Evolutionary conservation across 1,140 invertebrate species (phyloP).

Genomic region (Rhysida immarginata): DNA sequence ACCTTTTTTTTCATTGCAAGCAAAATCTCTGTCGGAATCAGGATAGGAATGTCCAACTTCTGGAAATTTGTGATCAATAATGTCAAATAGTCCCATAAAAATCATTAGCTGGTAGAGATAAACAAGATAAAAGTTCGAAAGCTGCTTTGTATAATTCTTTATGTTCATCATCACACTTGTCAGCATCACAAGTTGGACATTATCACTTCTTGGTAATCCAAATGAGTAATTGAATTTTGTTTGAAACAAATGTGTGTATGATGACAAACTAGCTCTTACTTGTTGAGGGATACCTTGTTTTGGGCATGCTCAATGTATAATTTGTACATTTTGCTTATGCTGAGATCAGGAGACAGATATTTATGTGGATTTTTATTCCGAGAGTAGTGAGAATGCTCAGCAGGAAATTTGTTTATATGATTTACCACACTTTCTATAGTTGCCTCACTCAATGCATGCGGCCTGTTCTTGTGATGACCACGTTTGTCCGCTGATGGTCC

Average conservation of each 20-base stretch:
- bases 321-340: background rate
- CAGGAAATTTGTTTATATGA: background rate
- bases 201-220: constrained; percentile 1
- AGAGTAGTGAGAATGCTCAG: background rate
- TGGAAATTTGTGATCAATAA: constrained; percentile 24
- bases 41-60: constrained; percentile 1
- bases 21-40: constrained; percentile 1
- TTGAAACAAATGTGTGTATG: background rate
- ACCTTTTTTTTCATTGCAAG: background rate
- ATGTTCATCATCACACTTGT: background rate
- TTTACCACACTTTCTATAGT: background rate
- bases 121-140: constrained; percentile 13
- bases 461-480: background rate
- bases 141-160: background rate
- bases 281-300: no score
- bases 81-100: constrained; percentile 6
- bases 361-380: background rate
- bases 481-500: background rate
- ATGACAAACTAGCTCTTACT: no score
- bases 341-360: background rate
- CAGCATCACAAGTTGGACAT: background rate
- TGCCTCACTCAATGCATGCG: background rate
- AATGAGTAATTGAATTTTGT: background rate
- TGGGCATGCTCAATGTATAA: background rate
- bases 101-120: constrained; percentile 11